A percentile compares a stretch with the other conserved stretches of the same genome.
phyloP scores from a whole-genome alignment of 1,140 invertebrate genomes.

The honey bee (Apis mellifera) region Amel_HAv3.1 CM009944.2:9342501-9343000 shows the following conservation, averaged over 20 bases:
- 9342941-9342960: too few species aligned
- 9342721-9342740: neutral
- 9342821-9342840: neutral
- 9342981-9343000: constrained; percentile 13
- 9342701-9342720: constrained; percentile 4
- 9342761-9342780: constrained; percentile 52
- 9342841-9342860: neutral
- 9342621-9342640: neutral
- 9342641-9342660: neutral
- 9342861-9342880: neutral
- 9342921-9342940: too few species aligned
- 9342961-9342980: neutral
- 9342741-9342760: constrained; percentile 46
- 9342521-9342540: neutral
- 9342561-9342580: neutral
- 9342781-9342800: constrained; percentile 51
- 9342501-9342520: neutral
- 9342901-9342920: neutral
- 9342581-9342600: accelerated
- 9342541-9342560: neutral
- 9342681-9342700: neutral
- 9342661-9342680: too few species aligned
- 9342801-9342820: constrained; percentile 48
- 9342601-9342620: too few species aligned
- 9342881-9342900: neutral